Percentiles rank a stretch among this genome's conserved stretches.
These are phyloP conservation scores for Colinus virginianus DNA, from an alignment of 2,113 vertebrate species.

Conservation along the genomic window DNA sequence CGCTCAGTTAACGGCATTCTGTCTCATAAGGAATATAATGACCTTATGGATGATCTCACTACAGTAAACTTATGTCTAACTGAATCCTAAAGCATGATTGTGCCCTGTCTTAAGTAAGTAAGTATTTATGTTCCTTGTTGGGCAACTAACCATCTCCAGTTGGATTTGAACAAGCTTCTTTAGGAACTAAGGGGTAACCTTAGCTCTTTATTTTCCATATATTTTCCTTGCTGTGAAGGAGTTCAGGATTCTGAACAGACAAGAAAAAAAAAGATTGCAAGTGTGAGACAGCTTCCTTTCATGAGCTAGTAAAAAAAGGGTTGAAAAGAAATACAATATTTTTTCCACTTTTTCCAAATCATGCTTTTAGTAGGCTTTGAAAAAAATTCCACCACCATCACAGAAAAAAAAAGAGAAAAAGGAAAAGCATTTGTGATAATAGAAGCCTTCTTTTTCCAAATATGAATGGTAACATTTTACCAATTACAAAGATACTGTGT, in stretches of 20 bases:
- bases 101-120: neutral
- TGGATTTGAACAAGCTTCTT: neutral
- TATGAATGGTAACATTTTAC: neutral
- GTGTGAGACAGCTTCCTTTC: neutral
- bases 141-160: neutral
- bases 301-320: neutral
- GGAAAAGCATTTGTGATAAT: neutral
- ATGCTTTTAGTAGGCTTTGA: neutral
- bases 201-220: neutral
- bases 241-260: neutral
- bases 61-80: neutral
- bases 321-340: neutral
- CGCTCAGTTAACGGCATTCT: neutral
- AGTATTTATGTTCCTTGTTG: neutral
- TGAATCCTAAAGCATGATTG: neutral
- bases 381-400: neutral
- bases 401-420: neutral
- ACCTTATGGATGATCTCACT: neutral
- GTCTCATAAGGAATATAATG: neutral
- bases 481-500: slow-evolving; percentile 2
- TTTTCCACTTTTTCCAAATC: neutral
- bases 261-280: neutral
- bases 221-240: neutral
- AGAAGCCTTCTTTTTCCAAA: neutral
- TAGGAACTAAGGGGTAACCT: neutral